Evolutionary conservation across 1,140 invertebrate genomes (phyloP), one percentile per base, ranked within the genome.

Genomic region (Cotesia typhae): DNA sequence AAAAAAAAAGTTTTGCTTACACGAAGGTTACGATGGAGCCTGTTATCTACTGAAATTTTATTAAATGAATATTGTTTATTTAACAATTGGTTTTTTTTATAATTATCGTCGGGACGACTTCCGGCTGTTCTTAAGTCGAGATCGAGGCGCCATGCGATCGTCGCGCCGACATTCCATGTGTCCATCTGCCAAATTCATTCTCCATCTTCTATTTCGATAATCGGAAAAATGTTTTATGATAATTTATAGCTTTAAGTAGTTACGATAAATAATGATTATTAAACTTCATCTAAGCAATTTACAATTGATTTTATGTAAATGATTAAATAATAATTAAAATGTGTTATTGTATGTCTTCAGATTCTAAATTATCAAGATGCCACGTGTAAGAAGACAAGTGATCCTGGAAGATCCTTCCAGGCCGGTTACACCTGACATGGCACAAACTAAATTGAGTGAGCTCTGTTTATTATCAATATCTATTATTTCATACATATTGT

Each of bases 401-500:
- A 81, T 87, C 75, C 81, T 87, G 76, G 86, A 87, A 77, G 86
- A 87, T 79, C 84, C 85, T 64, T 79, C 83, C 70, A 84, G 85
- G 76, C 84, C 86, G 67, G 85, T 87, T 64, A 87, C 86, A 77
- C 86, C 86, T 69, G 86, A 87, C 72, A 86, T 86, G 82, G 80
- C 78, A 70, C 84, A 87, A 52, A 85, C 83, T 41, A 86, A 87
- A 81, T 78, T 86, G 74, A 74, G 86, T 87, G 81, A 79, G 81
- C 81, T 52, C 1, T 36, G 28, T 52, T 61, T 17, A 57, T 35
- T 28, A 1, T 7, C 9, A 60, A 60, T 17, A 17, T 59, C 14
- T n/a, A 9, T 36, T 37, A 59, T 57, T 65, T 9, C 35, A 14
- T 28, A 28, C 28, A 28, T 28, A 28, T 28, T 28, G 28, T 28